Conservation (phyloP, 2,888 invertebrate genomes). For the Drosophila nigricruria region DNA sequence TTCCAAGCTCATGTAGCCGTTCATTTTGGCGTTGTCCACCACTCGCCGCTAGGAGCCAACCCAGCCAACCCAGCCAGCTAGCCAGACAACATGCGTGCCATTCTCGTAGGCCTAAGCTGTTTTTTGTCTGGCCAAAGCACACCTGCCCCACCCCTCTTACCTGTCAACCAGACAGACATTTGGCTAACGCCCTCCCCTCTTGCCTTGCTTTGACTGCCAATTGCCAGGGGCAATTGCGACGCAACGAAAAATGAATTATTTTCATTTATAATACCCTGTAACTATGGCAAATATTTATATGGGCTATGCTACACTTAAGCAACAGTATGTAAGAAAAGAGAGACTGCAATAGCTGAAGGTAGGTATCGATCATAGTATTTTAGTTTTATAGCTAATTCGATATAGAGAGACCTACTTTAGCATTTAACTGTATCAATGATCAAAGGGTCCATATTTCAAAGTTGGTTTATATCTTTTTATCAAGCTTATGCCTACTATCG, state of each 20-base stretch:
- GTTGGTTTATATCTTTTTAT: background rate
- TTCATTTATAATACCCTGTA: slow-evolving; percentile 45
- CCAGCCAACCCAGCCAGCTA: slow-evolving; percentile 10
- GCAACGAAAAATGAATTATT: slow-evolving; percentile 82
- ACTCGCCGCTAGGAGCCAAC: slow-evolving; percentile 47
- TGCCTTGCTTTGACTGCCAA: slow-evolving; percentile 22
- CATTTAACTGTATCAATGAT: background rate
- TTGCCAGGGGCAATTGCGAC: slow-evolving; percentile 77
- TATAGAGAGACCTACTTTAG: background rate
- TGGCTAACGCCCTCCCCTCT: slow-evolving; percentile 27
- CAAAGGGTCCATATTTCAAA: too few species aligned
- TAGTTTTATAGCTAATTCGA: background rate
- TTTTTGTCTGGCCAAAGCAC: slow-evolving; percentile 26
- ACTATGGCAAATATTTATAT: background rate
- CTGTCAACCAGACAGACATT: slow-evolving; percentile 19
- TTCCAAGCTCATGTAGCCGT: slow-evolving; percentile 23
- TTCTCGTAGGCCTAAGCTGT: slow-evolving; percentile 61
- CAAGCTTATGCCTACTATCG: background rate
- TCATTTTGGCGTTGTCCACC: slow-evolving; percentile 39
- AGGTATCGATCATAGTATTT: background rate
- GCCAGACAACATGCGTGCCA: slow-evolving; percentile 60
- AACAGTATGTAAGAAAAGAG: background rate
- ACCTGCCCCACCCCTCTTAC: slow-evolving; percentile 8
- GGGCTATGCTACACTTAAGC: background rate
- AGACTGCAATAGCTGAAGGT: background rate